Evolutionary conservation across 2,797 vertebrate genomes (phyloP), one percentile per base, ranked within the genome.

Genomic region (Pseudochaenichthys georgianus): DNA sequence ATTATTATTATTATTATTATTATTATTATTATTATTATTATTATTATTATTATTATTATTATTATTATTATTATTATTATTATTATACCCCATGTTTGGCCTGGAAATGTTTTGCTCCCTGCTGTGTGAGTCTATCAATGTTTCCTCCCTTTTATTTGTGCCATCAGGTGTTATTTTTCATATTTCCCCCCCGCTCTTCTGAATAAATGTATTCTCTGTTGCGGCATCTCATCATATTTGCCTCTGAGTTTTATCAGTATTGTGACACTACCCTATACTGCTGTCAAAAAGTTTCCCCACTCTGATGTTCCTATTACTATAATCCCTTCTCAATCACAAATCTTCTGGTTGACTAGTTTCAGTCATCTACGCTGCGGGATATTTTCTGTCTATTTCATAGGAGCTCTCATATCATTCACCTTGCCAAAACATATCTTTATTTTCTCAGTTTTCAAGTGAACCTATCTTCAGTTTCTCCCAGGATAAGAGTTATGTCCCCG

Each of bases 11-110:
- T n/a, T n/a, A n/a, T n/a, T 21, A 21, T 21, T 21, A 21, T 21
- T 21, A 21, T 21, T 21, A 21, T 21, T 21, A 21, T 51, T n/a
- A n/a, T n/a, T n/a, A n/a, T n/a, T n/a, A n/a, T n/a, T n/a, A n/a
- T n/a, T n/a, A n/a, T n/a, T n/a, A n/a, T n/a, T n/a, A n/a, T n/a
- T n/a, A n/a, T n/a, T n/a, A n/a, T n/a, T n/a, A n/a, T n/a, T n/a
- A n/a, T n/a, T n/a, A n/a, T n/a, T n/a, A n/a, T n/a, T n/a, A n/a
- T n/a, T 21, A 21, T 21, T 21, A 21, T 21, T 21, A 21, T 21
- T 21, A 21, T 21, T 21, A 21, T 51, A 48, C 54, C 62, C 82
- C 54, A 48, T 58, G 52, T 81, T 75, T 84, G 64, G 42, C 66
- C 38, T 83, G 78, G 66, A 45, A 17, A 15, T 34, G 16, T 8